A percentile compares a stretch with the other conserved stretches of the same genome.
Evolutionary conservation across 2,113 vertebrate genomes (phyloP).

Genomic region (Tetraodon nigroviridis): DNA sequence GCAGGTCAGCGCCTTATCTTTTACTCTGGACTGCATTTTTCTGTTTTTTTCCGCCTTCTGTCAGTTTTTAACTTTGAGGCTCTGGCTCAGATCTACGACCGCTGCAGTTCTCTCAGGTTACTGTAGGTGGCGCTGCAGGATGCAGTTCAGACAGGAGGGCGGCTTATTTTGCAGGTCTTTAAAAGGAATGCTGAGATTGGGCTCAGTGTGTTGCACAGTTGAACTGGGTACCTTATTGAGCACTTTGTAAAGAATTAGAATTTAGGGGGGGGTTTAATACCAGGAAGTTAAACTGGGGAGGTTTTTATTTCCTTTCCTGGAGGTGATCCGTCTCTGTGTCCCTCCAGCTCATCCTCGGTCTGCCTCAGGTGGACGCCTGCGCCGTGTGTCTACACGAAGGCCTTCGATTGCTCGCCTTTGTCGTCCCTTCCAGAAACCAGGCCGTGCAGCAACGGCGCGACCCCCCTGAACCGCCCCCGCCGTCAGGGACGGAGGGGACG

Average conservation of each 20-base stretch:
- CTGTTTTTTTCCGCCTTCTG: neutral
- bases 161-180: too few species aligned
- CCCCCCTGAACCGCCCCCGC: neutral
- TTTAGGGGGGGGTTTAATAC: neutral
- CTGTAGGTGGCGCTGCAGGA: too few species aligned
- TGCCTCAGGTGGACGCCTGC: constrained; percentile 81
- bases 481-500: neutral
- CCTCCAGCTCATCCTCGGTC: constrained; percentile 75
- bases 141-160: too few species aligned
- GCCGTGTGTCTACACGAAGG: constrained; percentile 75
- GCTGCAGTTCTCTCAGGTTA: too few species aligned
- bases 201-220: too few species aligned
- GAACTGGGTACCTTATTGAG: too few species aligned
- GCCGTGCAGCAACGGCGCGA: constrained; percentile 4
- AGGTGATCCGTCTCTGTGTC: too few species aligned
- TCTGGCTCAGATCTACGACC: too few species aligned
- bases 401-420: constrained; percentile 81
- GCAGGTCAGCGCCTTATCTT: constrained; percentile 81
- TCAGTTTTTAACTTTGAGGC: too few species aligned
- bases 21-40: too few species aligned
- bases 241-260: neutral
- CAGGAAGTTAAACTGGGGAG: neutral
- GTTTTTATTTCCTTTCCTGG: neutral
- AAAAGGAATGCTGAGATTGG: too few species aligned
- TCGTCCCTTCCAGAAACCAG: constrained; percentile 61